Conservation (phyloP, 2,888 invertebrate species). For the Drosophila nr. perissopoda region DNA sequence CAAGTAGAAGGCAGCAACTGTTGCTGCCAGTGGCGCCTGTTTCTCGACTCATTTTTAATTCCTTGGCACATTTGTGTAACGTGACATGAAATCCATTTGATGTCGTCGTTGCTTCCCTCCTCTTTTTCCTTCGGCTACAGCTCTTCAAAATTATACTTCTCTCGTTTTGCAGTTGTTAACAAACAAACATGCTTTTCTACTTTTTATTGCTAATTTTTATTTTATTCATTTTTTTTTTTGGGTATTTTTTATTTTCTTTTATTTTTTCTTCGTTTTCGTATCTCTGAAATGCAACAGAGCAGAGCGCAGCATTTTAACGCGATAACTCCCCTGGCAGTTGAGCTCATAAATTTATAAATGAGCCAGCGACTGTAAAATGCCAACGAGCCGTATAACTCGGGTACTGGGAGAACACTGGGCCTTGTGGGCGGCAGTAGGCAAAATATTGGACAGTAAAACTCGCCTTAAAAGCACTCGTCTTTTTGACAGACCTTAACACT, state of each 20-base stretch:
- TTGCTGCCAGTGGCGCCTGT: slow-evolving; percentile 67
- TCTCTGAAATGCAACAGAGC: slow-evolving; percentile 58
- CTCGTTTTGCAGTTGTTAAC: slow-evolving; percentile 71
- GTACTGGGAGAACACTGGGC: slow-evolving; percentile 10
- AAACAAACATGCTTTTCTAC: slow-evolving; percentile 81
- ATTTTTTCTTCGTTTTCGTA: slow-evolving; percentile 44
- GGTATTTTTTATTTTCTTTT: slow-evolving; percentile 28
- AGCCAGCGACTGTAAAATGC: slow-evolving; percentile 78
- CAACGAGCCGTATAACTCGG: slow-evolving; percentile 71
- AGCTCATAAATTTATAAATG: slow-evolving; percentile 80
- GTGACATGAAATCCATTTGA: slow-evolving; percentile 81
- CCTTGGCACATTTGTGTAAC: slow-evolving; percentile 79
- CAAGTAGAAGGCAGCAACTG: slow-evolving; percentile 61
- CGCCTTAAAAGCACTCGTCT: slow-evolving; percentile 54
- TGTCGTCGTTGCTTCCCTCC: slow-evolving; percentile 53
- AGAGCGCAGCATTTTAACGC: slow-evolving; percentile 73
- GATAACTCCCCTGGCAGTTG: slow-evolving; percentile 80
- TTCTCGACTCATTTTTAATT: slow-evolving; percentile 77
- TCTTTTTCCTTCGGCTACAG: slow-evolving; percentile 2
- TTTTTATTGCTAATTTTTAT: slow-evolving; percentile 81
- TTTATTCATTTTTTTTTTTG: slow-evolving; percentile 49
- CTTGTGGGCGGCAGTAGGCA: slow-evolving; percentile 14
- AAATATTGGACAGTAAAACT: slow-evolving; percentile 19
- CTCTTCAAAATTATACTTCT: slow-evolving; percentile 20
- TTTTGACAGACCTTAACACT: slow-evolving; percentile 28